Evolutionary conservation across 2,797 vertebrate species (phyloP).

Genomic region (Pseudomugil gertrudae): DNA sequence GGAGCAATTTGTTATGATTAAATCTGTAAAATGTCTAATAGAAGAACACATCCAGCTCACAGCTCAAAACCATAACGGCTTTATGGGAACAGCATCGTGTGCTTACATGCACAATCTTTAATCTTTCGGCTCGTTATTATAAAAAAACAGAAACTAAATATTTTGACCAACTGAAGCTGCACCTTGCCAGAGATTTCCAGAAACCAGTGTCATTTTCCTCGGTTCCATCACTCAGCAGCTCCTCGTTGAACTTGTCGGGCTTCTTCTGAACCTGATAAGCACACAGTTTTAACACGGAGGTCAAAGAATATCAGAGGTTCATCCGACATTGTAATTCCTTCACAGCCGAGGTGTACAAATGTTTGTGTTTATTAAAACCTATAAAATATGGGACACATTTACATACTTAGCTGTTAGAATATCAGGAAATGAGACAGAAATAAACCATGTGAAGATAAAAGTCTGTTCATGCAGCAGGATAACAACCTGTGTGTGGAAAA

Average conservation of each 20-base stretch:
- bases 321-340: neutral
- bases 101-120: neutral
- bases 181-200: conserved; percentile 97
- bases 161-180: conserved; percentile 6
- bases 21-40: neutral
- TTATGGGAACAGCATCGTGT: neutral
- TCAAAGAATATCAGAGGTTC: neutral
- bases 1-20: neutral
- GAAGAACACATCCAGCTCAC: neutral
- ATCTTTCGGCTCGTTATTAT: neutral
- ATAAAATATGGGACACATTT: neutral
- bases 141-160: neutral
- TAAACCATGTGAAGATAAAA: neutral
- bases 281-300: neutral
- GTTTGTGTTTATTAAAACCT: neutral
- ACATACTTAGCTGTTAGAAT: neutral
- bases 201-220: conserved; percentile 92
- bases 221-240: conserved; percentile 91
- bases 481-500: neutral
- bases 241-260: conserved; percentile 93
- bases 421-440: neutral
- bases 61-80: neutral
- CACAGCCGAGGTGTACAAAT: neutral
- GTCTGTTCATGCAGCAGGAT: neutral
- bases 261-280: conserved; percentile 94